A percentile compares a stretch with the other conserved stretches of the same genome.
These are phyloP conservation scores for Cryptocephalus moraei DNA, from an alignment of 2,888 invertebrate genomes.

Conservation along the genomic window DNA sequence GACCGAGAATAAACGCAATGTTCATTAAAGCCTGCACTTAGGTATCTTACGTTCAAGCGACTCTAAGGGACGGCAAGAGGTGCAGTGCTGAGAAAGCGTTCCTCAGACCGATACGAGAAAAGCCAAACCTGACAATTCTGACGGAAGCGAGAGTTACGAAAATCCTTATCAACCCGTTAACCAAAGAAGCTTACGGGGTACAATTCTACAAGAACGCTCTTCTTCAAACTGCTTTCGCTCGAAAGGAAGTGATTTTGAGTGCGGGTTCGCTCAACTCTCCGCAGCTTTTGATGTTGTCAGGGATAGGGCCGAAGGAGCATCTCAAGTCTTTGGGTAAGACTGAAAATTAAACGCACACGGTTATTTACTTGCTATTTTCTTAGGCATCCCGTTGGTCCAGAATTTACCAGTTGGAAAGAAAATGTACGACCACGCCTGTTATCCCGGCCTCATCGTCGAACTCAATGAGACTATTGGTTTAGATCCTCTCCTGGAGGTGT, in stretches of 20 bases:
- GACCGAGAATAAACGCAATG: no score
- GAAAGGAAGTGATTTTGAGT: constrained; percentile 75
- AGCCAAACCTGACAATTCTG: constrained; percentile 58
- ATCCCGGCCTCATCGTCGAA: constrained; percentile 35
- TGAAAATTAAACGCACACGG: background rate
- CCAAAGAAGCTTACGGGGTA: constrained; percentile 58
- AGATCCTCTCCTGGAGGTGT: background rate
- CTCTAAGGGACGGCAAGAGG: constrained; percentile 47
- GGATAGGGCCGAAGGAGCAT: constrained; percentile 51
- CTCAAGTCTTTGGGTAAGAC: constrained; percentile 39
- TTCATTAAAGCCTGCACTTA: background rate
- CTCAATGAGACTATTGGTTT: constrained; percentile 10
- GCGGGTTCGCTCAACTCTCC: constrained; percentile 85
- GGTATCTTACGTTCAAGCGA: constrained; percentile 49
- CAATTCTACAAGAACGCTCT: constrained; percentile 47
- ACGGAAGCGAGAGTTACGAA: constrained; percentile 51
- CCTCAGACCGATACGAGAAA: constrained; percentile 46
- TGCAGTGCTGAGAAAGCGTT: constrained; percentile 58
- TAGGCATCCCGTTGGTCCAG: constrained; percentile 46
- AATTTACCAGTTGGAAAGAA: constrained; percentile 57
- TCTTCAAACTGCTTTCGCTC: constrained; percentile 42
- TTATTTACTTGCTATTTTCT: background rate
- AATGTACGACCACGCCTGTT: constrained; percentile 51
- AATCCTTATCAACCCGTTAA: constrained; percentile 51
- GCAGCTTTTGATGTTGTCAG: constrained; percentile 78